Evolutionary conservation across 2,113 vertebrate genomes (phyloP), one percentile per base, ranked within the genome.

Genomic region (Scartelaos histophorus): DNA sequence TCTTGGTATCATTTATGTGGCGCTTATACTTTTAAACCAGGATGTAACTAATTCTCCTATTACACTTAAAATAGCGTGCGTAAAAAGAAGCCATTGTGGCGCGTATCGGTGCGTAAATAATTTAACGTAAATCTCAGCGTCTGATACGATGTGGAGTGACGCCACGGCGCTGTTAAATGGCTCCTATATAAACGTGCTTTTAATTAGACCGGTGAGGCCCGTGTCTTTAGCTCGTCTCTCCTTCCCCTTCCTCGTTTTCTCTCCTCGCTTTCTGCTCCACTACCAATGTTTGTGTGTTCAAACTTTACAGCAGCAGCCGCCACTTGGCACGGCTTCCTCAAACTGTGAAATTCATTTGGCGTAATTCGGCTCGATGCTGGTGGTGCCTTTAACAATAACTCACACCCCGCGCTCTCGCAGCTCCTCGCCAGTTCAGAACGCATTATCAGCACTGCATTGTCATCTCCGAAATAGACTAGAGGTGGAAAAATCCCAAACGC

Each of bases 341-440:
- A 88, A 89, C 77, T 85, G 87, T 84, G 81, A 86, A 86, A 89
- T 88, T 82, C 79, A 81, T 88, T 86, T 89, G 85, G 80, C 80
- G 77, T 83, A 80, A 83, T 82, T 80, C 69, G 86, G 64, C 47
- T 84, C 66, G 66, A 78, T 38, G 83, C 75, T 83, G 82, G 84
- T 78, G 84, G 82, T 70, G 79, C 76, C 77, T 70, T 82, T 76
- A 83, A 86, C 78, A 84, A 81, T 76, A 80, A 64, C 49, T 86
- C 85, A 82, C 85, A 86, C 83, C 73, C 78, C 71, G 73, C 46
- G 73, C 75, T 80, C 79, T 85, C 79, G 11, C 57, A 25, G 56
- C 22, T 85, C 71, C 73, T 74, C 82, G 68, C 46, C 70, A 62
- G 49, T 69, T 58, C 64, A 76, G 57, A 49, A 43, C 38, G 35